These are phyloP conservation scores for Sipunculus nudus DNA, from an alignment of 2,888 invertebrate species.

Conservation along the genomic window DNA sequence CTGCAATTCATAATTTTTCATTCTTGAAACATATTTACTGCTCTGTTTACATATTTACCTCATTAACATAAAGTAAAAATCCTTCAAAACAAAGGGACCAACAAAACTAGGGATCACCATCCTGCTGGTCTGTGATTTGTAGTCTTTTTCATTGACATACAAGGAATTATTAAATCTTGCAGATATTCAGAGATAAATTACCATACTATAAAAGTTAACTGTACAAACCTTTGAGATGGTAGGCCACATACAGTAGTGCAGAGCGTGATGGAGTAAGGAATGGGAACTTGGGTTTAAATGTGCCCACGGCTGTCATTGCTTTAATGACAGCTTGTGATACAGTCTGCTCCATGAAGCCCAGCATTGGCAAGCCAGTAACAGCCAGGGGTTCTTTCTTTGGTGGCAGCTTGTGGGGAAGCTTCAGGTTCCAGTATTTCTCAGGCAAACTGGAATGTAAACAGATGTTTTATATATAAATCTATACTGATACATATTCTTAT, in stretches of 20 bases:
- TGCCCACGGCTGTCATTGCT: slow-evolving; percentile 62
- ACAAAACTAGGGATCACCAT: too few relatives aligned
- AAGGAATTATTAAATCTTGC: too few relatives aligned
- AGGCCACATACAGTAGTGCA: slow-evolving; percentile 64
- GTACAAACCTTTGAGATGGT: slow-evolving; percentile 67
- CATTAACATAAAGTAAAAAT: too few relatives aligned
- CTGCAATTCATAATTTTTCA: too few relatives aligned
- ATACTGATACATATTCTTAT: too few relatives aligned
- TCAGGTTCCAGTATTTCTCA: slow-evolving; percentile 61
- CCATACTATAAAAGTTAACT: too few relatives aligned
- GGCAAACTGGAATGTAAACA: slow-evolving; percentile 50
- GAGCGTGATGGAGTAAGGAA: slow-evolving; percentile 63
- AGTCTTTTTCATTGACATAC: too few relatives aligned
- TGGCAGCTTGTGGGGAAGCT: slow-evolving; percentile 65
- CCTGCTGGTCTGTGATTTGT: too few relatives aligned
- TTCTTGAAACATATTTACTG: too few relatives aligned
- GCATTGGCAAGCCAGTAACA: slow-evolving; percentile 61
- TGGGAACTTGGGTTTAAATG: slow-evolving; percentile 66
- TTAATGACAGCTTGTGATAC: slow-evolving; percentile 60
- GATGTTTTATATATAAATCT: neutral
- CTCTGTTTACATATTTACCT: too few relatives aligned
- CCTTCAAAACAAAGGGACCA: too few relatives aligned
- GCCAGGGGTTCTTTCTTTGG: slow-evolving; percentile 58
- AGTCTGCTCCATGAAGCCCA: slow-evolving; percentile 67
- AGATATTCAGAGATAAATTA: too few relatives aligned